Percentiles rank a stretch among this genome's conserved stretches.
These are phyloP conservation scores for Drosophila algonquin DNA, from an alignment of 2,888 invertebrate species.

Conservation along the genomic window DNA sequence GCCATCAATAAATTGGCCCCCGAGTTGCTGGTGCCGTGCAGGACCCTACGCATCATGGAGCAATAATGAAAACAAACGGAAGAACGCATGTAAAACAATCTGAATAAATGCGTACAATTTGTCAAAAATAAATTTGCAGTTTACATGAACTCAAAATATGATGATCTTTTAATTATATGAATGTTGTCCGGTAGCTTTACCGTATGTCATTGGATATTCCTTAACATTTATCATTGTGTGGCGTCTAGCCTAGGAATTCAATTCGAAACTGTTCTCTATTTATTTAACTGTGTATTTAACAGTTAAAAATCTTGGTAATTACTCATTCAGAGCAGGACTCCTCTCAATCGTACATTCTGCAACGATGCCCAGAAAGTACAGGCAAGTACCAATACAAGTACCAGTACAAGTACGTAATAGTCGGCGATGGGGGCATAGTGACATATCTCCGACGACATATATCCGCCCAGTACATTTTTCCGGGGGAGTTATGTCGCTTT, in stretches of 20 bases:
- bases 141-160: slow-evolving; percentile 22
- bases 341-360: no score
- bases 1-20: slow-evolving; percentile 53
- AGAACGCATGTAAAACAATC: slow-evolving; percentile 2
- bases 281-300: no score
- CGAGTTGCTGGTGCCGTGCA: neutral
- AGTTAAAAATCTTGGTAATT: no score
- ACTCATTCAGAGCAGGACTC: no score
- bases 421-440: neutral
- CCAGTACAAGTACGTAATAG: neutral
- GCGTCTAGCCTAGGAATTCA: no score
- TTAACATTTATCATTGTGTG: no score
- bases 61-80: neutral
- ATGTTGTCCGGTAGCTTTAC: neutral
- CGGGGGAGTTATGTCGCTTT: no score
- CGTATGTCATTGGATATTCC: no score
- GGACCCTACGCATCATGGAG: neutral
- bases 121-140: slow-evolving; percentile 42
- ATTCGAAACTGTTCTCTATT: no score
- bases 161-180: neutral
- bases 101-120: slow-evolving; percentile 24
- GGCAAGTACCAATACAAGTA: neutral
- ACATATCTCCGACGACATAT: no score
- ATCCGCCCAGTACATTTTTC: no score
- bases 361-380: no score